Percentiles rank a stretch among this genome's conserved stretches.
Conservation (phyloP, 2,113 vertebrate genomes). For the Sinocyclocheilus maitianheensis region DNA sequence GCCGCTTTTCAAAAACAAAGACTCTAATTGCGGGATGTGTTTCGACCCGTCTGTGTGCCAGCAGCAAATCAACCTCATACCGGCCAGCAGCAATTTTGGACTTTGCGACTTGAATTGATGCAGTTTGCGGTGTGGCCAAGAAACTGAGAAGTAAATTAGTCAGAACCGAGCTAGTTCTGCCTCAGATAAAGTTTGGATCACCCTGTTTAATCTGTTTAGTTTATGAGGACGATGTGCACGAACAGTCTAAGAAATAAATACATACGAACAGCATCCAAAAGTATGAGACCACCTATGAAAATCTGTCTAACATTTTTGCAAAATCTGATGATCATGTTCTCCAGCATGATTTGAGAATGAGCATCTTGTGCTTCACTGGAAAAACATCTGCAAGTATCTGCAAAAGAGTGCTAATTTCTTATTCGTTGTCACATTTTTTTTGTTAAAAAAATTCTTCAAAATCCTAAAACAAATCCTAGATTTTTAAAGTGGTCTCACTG, state of each 20-base stretch:
- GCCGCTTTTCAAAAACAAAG: conserved; percentile 24
- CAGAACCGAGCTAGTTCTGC: neutral
- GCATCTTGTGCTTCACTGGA: too few species aligned
- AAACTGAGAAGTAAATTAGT: conserved; percentile 1
- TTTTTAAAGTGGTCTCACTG: neutral
- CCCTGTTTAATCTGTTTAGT: neutral
- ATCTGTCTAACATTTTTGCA: neutral
- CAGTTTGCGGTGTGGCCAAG: neutral
- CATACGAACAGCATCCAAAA: neutral
- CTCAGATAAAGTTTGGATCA: conserved; percentile 19
- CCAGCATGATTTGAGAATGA: neutral
- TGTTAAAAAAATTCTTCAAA: neutral
- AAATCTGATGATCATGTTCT: neutral
- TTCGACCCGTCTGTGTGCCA: neutral
- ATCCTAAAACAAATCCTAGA: neutral
- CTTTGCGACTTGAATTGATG: neutral
- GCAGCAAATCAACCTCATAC: neutral
- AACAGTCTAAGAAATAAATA: conserved; percentile 8
- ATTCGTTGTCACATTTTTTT: neutral
- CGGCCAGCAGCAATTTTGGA: conserved; percentile 2
- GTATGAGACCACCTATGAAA: neutral
- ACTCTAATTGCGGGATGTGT: conserved; percentile 19
- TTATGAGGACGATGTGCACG: neutral
- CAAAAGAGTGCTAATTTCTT: neutral
- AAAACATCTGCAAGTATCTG: neutral